Evolutionary conservation across 2,113 vertebrate species (phyloP).

Genomic region (Sphyrna mokarran): DNA sequence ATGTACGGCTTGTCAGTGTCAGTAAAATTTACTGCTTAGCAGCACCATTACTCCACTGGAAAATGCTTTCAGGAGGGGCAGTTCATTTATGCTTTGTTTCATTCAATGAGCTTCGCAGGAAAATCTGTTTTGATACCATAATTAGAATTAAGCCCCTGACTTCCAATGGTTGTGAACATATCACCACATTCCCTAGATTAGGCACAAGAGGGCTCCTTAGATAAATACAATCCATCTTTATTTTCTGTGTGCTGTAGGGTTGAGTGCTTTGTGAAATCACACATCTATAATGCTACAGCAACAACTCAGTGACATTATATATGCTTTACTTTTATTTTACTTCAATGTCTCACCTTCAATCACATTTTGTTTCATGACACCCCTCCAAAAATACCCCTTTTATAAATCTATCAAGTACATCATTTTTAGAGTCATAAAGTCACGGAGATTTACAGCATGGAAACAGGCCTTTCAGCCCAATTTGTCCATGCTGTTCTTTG

Average conservation of each 20-base stretch:
- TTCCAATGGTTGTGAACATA: not conserved
- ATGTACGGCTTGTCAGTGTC: too few species aligned
- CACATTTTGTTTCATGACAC: not conserved
- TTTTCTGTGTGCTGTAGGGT: not conserved
- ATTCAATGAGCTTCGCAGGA: not conserved
- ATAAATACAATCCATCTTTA: constrained; percentile 24
- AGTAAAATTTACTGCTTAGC: not conserved
- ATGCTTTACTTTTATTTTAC: not conserved
- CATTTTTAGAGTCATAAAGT: not conserved
- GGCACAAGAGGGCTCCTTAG: constrained; percentile 28
- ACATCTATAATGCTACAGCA: not conserved
- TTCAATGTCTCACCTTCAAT: not conserved
- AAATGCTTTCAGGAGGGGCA: not conserved
- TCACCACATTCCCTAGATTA: constrained; percentile 29
- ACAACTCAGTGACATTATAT: not conserved
- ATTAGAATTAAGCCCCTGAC: not conserved
- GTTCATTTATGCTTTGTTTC: constrained; percentile 11
- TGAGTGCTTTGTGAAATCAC: not conserved
- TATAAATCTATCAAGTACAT: not conserved
- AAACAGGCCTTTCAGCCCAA: too few species aligned
- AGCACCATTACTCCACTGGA: not conserved
- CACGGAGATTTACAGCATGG: too few species aligned
- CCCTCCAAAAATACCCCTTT: not conserved
- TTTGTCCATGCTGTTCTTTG: too few species aligned
- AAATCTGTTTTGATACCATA: not conserved